Conservation (phyloP, 2,888 invertebrate species). For the Phyllotreta cruciferae region DNA sequence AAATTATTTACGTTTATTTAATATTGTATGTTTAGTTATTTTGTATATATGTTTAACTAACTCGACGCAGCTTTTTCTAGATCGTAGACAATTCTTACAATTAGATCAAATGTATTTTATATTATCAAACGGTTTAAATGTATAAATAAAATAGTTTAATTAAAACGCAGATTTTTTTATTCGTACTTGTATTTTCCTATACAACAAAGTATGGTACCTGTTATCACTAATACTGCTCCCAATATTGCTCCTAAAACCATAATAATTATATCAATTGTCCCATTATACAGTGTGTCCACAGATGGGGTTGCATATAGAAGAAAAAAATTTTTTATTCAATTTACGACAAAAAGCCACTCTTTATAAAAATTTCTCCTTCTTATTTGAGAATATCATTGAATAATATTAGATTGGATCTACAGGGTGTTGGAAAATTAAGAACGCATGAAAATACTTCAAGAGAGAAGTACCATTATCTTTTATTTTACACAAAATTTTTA, state of each 20-base stretch:
- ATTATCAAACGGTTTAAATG: slow-evolving; percentile 12
- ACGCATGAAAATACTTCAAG: too few relatives aligned
- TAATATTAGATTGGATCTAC: too few relatives aligned
- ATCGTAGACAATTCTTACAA: slow-evolving; percentile 5
- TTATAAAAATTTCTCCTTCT: background rate
- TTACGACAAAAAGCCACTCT: too few relatives aligned
- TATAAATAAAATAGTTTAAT: slow-evolving; percentile 18
- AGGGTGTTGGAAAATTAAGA: too few relatives aligned
- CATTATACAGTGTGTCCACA: background rate
- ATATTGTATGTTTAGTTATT: background rate
- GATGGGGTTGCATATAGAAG: too few relatives aligned
- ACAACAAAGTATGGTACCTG: slow-evolving; percentile 70
- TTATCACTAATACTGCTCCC: slow-evolving; percentile 66
- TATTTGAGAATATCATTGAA: too few relatives aligned
- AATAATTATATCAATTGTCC: background rate
- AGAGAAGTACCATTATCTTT: too few relatives aligned
- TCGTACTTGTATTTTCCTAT: slow-evolving; percentile 60
- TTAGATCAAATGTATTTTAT: slow-evolving; percentile 13
- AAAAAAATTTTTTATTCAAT: too few relatives aligned
- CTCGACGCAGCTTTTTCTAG: background rate
- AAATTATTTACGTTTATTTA: slow-evolving; percentile 4
- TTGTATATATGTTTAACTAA: slow-evolving; percentile 18
- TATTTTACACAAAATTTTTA: too few relatives aligned
- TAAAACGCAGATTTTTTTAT: slow-evolving; percentile 1
- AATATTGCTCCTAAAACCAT: slow-evolving; percentile 64